phyloP scores from a whole-genome alignment of 2,113 vertebrate species.

The Colaptes auratus region DNA sequence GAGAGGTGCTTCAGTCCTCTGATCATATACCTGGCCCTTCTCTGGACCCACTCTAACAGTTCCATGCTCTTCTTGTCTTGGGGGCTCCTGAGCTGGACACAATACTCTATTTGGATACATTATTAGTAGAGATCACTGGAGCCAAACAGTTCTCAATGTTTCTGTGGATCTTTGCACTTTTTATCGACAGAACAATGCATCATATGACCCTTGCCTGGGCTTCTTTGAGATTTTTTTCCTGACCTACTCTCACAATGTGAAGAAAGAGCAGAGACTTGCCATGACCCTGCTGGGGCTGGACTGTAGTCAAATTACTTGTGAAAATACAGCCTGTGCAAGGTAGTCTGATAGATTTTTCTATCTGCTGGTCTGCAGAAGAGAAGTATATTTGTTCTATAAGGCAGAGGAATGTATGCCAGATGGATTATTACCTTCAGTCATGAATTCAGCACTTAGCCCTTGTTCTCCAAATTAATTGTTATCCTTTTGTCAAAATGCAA shows the following conservation, averaged over 20 bases:
- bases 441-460: not conserved
- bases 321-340: not conserved
- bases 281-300: not conserved
- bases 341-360: not conserved
- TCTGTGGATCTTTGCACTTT: not conserved
- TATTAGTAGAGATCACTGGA: not conserved
- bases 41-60: too few species aligned
- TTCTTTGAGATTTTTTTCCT: not conserved
- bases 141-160: not conserved
- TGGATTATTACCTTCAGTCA: not conserved
- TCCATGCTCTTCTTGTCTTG: too few species aligned
- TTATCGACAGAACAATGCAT: not conserved
- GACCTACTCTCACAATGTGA: accelerated
- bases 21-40: too few species aligned
- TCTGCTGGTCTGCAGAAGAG: not conserved
- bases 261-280: not conserved
- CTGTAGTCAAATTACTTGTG: not conserved
- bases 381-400: not conserved
- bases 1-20: too few species aligned
- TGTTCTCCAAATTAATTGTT: not conserved
- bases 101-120: too few species aligned
- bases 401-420: not conserved
- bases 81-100: too few species aligned
- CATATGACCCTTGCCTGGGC: not conserved
- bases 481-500: not conserved